Evolutionary conservation across 2,888 invertebrate species (phyloP), one percentile per base, ranked within the genome.

Genomic region (Drepanosiphum platanoidis): DNA sequence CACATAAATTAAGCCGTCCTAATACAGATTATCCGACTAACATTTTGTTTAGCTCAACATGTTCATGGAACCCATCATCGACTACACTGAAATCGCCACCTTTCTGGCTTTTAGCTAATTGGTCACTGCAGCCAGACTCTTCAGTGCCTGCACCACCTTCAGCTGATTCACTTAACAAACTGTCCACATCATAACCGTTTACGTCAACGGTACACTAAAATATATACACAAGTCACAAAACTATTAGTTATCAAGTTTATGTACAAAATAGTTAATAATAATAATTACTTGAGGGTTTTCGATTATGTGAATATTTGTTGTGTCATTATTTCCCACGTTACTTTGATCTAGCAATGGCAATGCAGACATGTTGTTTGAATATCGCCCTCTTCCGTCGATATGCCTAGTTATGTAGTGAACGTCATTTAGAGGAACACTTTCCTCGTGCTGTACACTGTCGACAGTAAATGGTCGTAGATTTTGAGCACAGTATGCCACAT

Each of bases 41-140:
- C 11, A 84, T 75, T 84, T 75, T 84, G 7, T 68, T 84, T 52
- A 34, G n/a, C 36, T 84, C 75, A 52, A 86, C 39, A 30, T 87
- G 86, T 81, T 87, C 87, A 46, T 87, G 87, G 86, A 87, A 87
- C 30, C 87, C 87, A 74, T 87, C 87, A 32, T 87, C 87, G 39
- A 79, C n/a, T 4, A 84, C 75, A 39, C 52, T 84, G 22, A 42
- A 84, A 75, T 84, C 83, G 13, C 83, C 83, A 39, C 75, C 68
- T 75, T 84, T 84, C 36, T 77, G 83, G 30, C 52, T 84, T 39
- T 75, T 84, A n/a, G 66, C 68, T 18, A 84, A 27, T 52, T 75
- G 83, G 13, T 84, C 83, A 36, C 83, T 84, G 27, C 68, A 75
- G 36, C 83, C 83, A 75, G 83, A 84, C 36, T 84, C 83, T 84